Conservation (phyloP, 2,113 vertebrate genomes). For the Neopipo cinnamomea region DNA sequence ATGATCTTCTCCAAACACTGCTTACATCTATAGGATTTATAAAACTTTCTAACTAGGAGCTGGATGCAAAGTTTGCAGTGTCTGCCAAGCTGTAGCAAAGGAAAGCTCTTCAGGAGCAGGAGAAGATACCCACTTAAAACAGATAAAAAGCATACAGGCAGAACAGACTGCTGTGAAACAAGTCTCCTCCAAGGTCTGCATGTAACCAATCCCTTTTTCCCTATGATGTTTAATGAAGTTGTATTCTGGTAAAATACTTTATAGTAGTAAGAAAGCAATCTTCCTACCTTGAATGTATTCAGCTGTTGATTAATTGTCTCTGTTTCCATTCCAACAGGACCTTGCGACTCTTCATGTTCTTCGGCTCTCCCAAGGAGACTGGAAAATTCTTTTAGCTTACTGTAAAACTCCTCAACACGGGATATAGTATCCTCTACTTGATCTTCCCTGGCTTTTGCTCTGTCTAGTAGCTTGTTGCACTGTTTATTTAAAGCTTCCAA, state of each 20-base stretch:
- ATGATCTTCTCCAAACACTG: not conserved
- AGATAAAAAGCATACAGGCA: not conserved
- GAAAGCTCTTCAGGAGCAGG: not conserved
- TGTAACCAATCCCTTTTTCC: not conserved
- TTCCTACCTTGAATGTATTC: conserved; percentile 89
- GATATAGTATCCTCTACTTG: conserved; percentile 79
- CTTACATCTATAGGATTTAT: not conserved
- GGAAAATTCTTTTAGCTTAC: conserved; percentile 77
- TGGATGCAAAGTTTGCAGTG: not conserved
- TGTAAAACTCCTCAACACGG: conserved; percentile 84
- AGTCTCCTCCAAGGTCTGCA: not conserved
- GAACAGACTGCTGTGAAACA: not conserved
- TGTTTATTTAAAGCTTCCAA: conserved; percentile 93
- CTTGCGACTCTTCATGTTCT: conserved; percentile 89
- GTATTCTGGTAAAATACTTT: not conserved
- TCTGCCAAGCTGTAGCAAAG: not conserved
- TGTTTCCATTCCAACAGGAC: conserved; percentile 91
- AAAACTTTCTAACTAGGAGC: not conserved
- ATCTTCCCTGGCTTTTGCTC: conserved; percentile 83
- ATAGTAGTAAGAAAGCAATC: not conserved
- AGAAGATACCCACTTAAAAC: not conserved
- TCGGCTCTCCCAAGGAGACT: conserved; percentile 76
- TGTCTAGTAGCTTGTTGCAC: conserved; percentile 90
- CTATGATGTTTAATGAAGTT: not conserved
- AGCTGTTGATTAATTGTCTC: conserved; percentile 94